phyloP scores from a whole-genome alignment of 2,113 vertebrate genomes.

The Polypterus senegalus region DNA sequence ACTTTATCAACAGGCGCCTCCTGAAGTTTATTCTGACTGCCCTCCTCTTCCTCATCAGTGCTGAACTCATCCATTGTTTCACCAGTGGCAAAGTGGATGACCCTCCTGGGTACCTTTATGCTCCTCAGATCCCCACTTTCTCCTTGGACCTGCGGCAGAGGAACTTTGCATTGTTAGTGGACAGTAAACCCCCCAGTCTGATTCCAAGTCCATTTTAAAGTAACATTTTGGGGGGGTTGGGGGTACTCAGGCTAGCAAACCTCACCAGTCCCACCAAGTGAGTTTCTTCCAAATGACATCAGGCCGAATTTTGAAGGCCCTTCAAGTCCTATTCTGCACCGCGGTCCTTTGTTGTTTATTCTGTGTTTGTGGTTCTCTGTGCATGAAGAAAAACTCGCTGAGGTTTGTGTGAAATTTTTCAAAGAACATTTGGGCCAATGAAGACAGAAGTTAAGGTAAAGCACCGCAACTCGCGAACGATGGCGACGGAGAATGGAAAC shows the following conservation, averaged over 20 bases:
- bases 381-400: too few species aligned
- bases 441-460: too few species aligned
- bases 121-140: slow-evolving; percentile 11
- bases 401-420: too few species aligned
- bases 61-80: slow-evolving; percentile 49
- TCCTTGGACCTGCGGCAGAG: slow-evolving; percentile 18
- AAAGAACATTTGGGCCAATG: too few species aligned
- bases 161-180: background rate
- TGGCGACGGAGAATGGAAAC: too few species aligned
- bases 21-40: slow-evolving; percentile 13
- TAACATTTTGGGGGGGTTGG: background rate
- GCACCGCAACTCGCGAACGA: too few species aligned
- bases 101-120: slow-evolving; percentile 26
- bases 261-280: background rate
- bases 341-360: too few species aligned
- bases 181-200: background rate
- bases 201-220: background rate
- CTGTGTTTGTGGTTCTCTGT: too few species aligned
- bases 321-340: too few species aligned
- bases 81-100: slow-evolving; percentile 58
- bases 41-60: slow-evolving; percentile 31
- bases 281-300: too few species aligned
- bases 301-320: too few species aligned
- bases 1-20: slow-evolving; percentile 27
- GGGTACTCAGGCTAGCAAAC: background rate